A percentile compares a stretch with the other conserved stretches of the same genome.
These are phyloP conservation scores for Pseudopleuronectes americanus DNA, from an alignment of 2,797 vertebrate genomes.

Conservation along the genomic window DNA sequence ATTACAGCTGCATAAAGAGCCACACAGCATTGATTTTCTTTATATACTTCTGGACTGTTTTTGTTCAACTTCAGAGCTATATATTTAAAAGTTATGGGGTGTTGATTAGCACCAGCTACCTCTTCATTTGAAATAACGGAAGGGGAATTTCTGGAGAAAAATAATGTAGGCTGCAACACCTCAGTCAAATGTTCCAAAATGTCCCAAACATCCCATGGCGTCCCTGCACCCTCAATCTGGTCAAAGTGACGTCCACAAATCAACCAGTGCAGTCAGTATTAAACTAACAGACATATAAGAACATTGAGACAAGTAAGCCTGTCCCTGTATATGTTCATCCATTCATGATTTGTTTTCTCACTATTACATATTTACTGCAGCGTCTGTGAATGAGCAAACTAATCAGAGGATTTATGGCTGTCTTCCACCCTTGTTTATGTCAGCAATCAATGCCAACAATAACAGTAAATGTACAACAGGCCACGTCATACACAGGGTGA, in stretches of 20 bases:
- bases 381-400: background rate
- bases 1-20: conserved; percentile 53
- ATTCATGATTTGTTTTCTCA: conserved; percentile 5
- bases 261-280: conserved; percentile 4
- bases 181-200: conserved; percentile 2
- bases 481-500: background rate
- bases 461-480: background rate
- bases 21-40: conserved; percentile 15
- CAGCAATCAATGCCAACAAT: background rate
- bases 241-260: conserved; percentile 7
- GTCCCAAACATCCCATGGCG: background rate
- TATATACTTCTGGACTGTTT: conserved; percentile 36
- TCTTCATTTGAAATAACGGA: conserved; percentile 13
- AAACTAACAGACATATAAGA: background rate
- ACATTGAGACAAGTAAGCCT: background rate
- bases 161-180: conserved; percentile 34
- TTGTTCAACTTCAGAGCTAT: conserved; percentile 49
- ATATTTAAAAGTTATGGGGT: conserved; percentile 56
- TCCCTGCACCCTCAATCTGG: background rate
- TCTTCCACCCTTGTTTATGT: background rate
- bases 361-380: background rate
- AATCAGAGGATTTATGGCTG: background rate
- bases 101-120: conserved; percentile 54
- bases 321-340: background rate
- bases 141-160: conserved; percentile 41